Evolutionary conservation across 1,140 invertebrate genomes (phyloP), one percentile per base, ranked within the genome.

Genomic region (Zaprionus nigranus): DNA sequence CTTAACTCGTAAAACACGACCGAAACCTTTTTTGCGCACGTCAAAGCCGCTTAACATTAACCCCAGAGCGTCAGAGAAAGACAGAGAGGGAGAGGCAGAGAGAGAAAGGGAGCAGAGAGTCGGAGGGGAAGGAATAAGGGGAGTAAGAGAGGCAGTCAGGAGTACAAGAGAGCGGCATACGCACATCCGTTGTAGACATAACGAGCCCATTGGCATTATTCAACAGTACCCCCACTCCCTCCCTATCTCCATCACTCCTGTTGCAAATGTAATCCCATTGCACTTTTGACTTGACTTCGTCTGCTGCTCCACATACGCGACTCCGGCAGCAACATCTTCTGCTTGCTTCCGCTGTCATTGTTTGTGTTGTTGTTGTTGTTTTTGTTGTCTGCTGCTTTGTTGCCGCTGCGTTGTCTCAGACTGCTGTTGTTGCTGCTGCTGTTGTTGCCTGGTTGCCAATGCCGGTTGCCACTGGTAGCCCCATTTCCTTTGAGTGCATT

Each of bases 401-500:
- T 65, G 40, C 43, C 11, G 43, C 38, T 51, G 46, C 46, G 60
- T 64, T 57, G 43, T 49, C 40, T 43, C 13, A 34, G 59, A 5
- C 63, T 43, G 30, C 51, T 38, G 30, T 7, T 38, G 11, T 40
- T 51, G 24, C 22, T 38, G 38, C 67, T 51, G 38, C 57, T 64
- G 73, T 62, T 46, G 60, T 38, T 40, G 36, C 17, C 61, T 26
- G 60, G 64, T 70, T 78, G 57, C 63, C 61, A 17, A 60, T 76
- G 74, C 43, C 62, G 56, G 68, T 76, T 78, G 82, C 54, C 54
- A 85, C 62, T 85, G 69, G 68, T 85, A 73, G 82, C 82, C 82
- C 75, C 82, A 85, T 85, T 85, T 85, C 82, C 82, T 65, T 51
- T 66, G 75, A 81, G 78, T 81, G 82, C 78, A 85, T 85, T 85